Evolutionary conservation across 1,140 invertebrate species (phyloP).

Genomic region (Ectropis grisescens): DNA sequence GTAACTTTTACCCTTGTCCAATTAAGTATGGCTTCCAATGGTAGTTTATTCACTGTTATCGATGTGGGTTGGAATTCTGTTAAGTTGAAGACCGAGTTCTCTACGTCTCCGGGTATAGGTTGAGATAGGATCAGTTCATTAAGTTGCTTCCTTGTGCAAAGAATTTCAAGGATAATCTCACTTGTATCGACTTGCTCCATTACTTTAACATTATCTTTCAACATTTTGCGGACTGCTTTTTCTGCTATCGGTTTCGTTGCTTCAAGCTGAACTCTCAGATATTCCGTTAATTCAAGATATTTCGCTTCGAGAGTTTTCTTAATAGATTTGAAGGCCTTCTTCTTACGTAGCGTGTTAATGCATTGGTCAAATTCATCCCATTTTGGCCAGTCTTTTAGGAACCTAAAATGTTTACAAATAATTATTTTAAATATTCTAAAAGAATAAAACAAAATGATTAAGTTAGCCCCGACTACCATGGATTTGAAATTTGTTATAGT

Average conservation of each 20-base stretch:
- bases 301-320: slow-evolving; percentile 22
- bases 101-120: slow-evolving; percentile 13
- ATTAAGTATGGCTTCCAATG: slow-evolving; percentile 31
- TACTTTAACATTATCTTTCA: slow-evolving; percentile 1
- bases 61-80: slow-evolving; percentile 4
- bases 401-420: too few species aligned
- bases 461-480: too few species aligned
- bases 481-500: too few species aligned
- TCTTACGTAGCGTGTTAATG: slow-evolving; percentile 16
- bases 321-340: slow-evolving; percentile 13
- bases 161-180: slow-evolving; percentile 32
- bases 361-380: slow-evolving; percentile 45
- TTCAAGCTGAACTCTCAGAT: slow-evolving; percentile 24
- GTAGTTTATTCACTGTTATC: slow-evolving; percentile 12
- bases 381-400: slow-evolving; percentile 47
- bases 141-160: slow-evolving; percentile 29
- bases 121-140: slow-evolving; percentile 28
- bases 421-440: too few species aligned
- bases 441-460: too few species aligned
- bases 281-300: slow-evolving; percentile 28
- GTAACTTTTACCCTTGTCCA: slow-evolving; percentile 21
- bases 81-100: slow-evolving; percentile 33
- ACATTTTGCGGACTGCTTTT: slow-evolving; percentile 4
- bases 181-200: slow-evolving; percentile 8
- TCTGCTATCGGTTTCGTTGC: slow-evolving; percentile 13